Percentiles rank a stretch among this genome's conserved stretches.
These are phyloP conservation scores for Monopterus albus DNA, from an alignment of 2,113 vertebrate genomes.

Conservation along the genomic window DNA sequence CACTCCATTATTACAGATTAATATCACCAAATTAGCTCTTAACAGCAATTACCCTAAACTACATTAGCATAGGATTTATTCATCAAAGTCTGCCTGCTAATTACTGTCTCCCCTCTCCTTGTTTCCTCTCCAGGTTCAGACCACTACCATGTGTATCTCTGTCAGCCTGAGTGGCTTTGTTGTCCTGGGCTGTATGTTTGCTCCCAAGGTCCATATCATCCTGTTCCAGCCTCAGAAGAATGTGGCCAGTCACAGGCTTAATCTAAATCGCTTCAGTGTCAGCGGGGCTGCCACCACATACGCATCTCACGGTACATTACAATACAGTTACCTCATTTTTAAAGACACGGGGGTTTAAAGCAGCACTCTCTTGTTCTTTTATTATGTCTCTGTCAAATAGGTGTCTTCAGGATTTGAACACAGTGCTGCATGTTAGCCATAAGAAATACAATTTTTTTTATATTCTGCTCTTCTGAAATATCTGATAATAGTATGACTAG, in stretches of 20 bases:
- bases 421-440: not conserved
- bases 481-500: not conserved
- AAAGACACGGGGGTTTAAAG: constrained; percentile 14
- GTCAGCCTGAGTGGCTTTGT: constrained; percentile 98
- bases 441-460: not conserved
- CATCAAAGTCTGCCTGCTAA: constrained; percentile 38
- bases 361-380: not conserved
- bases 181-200: constrained; percentile 97
- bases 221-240: constrained; percentile 99
- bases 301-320: constrained; percentile 90
- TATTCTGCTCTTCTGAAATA: not conserved
- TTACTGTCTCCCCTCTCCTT: constrained; percentile 6
- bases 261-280: constrained; percentile 97
- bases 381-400: constrained; percentile 4
- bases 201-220: constrained; percentile 98
- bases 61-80: constrained; percentile 42
- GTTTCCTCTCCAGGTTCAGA: constrained; percentile 89
- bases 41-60: constrained; percentile 14
- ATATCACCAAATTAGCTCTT: constrained; percentile 45
- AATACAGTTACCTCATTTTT: constrained; percentile 35
- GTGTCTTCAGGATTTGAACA: too few species aligned
- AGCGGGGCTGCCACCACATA: constrained; percentile 92
- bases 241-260: constrained; percentile 94
- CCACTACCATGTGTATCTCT: constrained; percentile 99
- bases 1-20: constrained; percentile 53